Evolutionary conservation across 2,113 vertebrate species (phyloP).

Genomic region (Notarius lentiginosus): DNA sequence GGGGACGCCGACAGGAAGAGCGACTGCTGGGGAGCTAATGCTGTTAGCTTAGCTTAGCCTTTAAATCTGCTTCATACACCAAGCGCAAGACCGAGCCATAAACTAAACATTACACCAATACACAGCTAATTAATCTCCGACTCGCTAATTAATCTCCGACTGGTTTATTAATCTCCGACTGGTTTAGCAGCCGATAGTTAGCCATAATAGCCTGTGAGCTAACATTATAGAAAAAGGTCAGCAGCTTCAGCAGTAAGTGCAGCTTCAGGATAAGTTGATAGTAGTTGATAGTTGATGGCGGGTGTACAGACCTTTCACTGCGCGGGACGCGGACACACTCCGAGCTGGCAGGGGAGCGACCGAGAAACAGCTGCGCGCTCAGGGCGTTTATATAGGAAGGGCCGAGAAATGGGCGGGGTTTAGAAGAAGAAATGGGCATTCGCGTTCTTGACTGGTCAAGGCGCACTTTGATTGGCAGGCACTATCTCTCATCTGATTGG

Average conservation of each 20-base stretch:
- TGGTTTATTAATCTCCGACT: neutral
- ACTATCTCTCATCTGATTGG: neutral
- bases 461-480: neutral
- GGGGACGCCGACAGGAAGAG: neutral
- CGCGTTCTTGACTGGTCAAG: neutral
- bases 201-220: fast-evolving
- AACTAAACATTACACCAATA: fast-evolving
- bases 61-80: neutral
- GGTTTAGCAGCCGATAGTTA: neutral
- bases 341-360: neutral
- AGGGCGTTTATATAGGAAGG: neutral
- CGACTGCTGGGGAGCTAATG: too few species aligned
- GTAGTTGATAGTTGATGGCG: too few species aligned
- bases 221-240: neutral
- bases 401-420: neutral
- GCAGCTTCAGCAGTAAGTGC: neutral
- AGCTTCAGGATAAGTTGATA: too few species aligned
- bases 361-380: neutral
- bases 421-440: neutral
- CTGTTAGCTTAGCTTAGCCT: too few species aligned
- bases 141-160: neutral
- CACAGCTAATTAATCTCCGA: neutral
- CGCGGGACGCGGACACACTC: neutral
- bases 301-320: neutral
- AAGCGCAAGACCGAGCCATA: too few species aligned